A percentile compares a stretch with the other conserved stretches of the same genome.
These are phyloP conservation scores for Archivesica marissinica DNA, from an alignment of 1,140 invertebrate species.

Conservation along the genomic window DNA sequence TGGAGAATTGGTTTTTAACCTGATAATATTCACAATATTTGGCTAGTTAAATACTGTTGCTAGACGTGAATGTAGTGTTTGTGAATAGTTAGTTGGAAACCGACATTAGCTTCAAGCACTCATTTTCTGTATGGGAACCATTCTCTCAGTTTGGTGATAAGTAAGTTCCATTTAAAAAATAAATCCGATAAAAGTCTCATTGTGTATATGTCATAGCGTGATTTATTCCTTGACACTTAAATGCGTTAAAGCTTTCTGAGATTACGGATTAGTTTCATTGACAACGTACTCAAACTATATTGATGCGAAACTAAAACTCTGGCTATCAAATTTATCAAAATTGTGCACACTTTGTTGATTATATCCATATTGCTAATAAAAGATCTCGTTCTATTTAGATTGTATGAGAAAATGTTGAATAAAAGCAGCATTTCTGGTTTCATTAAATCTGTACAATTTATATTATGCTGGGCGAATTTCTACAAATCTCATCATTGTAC, in stretches of 20 bases:
- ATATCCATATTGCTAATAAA: conserved; percentile 43
- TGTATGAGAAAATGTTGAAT: conserved; percentile 43
- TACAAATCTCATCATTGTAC: conserved; percentile 50
- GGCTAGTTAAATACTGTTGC: conserved; percentile 47
- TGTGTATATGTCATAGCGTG: conserved; percentile 52
- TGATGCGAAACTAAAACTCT: conserved; percentile 52
- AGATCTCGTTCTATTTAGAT: conserved; percentile 25
- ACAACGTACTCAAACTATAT: conserved; percentile 38
- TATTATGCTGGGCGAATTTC: conserved; percentile 43
- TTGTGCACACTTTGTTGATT: conserved; percentile 13
- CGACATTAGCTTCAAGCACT: conserved; percentile 28
- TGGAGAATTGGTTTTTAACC: conserved; percentile 10
- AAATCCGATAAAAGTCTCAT: conserved; percentile 57
- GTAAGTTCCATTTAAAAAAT: conserved; percentile 62
- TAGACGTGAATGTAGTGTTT: conserved; percentile 25
- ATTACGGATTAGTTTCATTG: conserved; percentile 61
- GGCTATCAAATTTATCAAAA: conserved; percentile 52
- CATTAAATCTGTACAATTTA: conserved; percentile 42
- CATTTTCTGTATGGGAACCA: conserved; percentile 38
- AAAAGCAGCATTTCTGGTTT: conserved; percentile 49
- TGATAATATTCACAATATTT: conserved; percentile 25
- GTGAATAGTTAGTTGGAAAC: not conserved
- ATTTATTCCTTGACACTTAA: conserved; percentile 63
- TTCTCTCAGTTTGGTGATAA: conserved; percentile 49
- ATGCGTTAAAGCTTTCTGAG: conserved; percentile 62